Conservation (phyloP, 2,797 vertebrate genomes). For the Naso thynnoides region DNA sequence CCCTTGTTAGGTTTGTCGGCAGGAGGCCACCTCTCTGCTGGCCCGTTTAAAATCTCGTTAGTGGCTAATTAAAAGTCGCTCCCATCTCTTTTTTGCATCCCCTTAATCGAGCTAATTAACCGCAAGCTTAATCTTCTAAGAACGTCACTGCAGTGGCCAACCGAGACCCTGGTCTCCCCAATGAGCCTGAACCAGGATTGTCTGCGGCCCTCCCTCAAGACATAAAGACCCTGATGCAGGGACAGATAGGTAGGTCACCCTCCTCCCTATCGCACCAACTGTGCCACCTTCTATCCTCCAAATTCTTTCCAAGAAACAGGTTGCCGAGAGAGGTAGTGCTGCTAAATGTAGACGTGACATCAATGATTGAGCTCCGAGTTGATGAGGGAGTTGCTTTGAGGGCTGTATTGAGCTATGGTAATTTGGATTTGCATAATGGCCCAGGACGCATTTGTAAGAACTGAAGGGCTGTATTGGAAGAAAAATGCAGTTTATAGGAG, state of each 20-base stretch:
- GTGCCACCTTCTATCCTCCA: conserved; percentile 45
- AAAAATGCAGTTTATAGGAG: conserved; percentile 25
- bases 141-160: conserved; percentile 78
- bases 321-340: conserved; percentile 50
- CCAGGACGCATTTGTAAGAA: conserved; percentile 34
- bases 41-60: conserved; percentile 87
- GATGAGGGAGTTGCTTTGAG: conserved; percentile 32
- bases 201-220: conserved; percentile 75
- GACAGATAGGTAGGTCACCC: conserved; percentile 76
- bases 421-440: conserved; percentile 68
- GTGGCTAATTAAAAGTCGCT: conserved; percentile 85
- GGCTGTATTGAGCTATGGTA: conserved; percentile 55
- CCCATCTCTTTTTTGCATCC: conserved; percentile 79
- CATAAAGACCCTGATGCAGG: conserved; percentile 69
- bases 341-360: conserved; percentile 73
- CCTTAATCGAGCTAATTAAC: conserved; percentile 86
- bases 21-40: conserved; percentile 81
- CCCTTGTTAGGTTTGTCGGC: conserved; percentile 73
- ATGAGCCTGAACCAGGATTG: conserved; percentile 74
- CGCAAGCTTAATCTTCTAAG: conserved; percentile 83
- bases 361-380: conserved; percentile 54
- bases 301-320: conserved; percentile 69
- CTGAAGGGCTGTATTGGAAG: conserved; percentile 39
- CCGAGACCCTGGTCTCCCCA: conserved; percentile 70
- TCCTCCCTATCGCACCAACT: conserved; percentile 41